Conservation (phyloP, 2,797 vertebrate genomes). For the Salarias fasciatus region DNA sequence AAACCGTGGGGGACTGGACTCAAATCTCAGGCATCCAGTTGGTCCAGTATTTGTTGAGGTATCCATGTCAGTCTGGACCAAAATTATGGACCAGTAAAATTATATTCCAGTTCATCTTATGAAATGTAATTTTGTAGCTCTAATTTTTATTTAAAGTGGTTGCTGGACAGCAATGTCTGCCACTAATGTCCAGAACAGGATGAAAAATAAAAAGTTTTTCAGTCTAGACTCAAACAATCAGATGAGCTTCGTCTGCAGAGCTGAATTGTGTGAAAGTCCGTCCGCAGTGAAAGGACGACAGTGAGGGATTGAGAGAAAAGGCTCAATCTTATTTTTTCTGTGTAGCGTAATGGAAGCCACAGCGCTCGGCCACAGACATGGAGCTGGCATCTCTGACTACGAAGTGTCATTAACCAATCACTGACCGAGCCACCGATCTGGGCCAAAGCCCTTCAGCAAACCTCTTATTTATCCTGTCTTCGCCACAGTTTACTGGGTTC, state of each 20-base stretch:
- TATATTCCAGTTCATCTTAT: constrained; percentile 1
- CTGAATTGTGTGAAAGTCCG: constrained; percentile 10
- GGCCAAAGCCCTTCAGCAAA: constrained; percentile 2
- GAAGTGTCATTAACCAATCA: constrained; percentile 54
- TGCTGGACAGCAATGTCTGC: not conserved
- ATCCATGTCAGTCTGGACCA: not conserved
- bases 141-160: not conserved
- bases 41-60: not conserved
- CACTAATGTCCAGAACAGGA: constrained; percentile 5
- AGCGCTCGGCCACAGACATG: constrained; percentile 45
- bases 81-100: not conserved
- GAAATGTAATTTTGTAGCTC: not conserved
- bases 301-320: constrained; percentile 13
- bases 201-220: not conserved
- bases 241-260: constrained; percentile 23
- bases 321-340: not conserved
- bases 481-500: constrained; percentile 19
- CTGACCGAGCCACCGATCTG: constrained; percentile 53
- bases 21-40: not conserved
- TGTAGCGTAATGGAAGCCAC: constrained; percentile 30
- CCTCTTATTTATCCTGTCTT: no score
- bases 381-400: constrained; percentile 45
- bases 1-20: no score
- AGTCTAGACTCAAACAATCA: constrained; percentile 29
- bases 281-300: constrained; percentile 15